Evolutionary conservation across 2,888 invertebrate species (phyloP).

Genomic region (Tholera decimalis): DNA sequence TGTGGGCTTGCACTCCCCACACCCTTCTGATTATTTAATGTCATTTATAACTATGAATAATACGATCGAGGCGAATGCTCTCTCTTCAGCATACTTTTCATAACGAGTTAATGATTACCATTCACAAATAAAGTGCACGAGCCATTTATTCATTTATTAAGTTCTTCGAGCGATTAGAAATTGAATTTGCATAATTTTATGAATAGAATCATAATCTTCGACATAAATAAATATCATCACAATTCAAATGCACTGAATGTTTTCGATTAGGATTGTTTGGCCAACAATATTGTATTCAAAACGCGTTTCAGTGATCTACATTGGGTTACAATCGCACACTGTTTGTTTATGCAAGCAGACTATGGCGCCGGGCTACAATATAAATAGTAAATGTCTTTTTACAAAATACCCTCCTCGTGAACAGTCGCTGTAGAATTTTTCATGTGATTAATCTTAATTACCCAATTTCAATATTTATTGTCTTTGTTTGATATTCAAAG

Average conservation of each 20-base stretch:
- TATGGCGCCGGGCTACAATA: constrained; percentile 49
- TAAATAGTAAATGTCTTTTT: constrained; percentile 43
- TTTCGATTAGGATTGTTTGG: constrained; percentile 48
- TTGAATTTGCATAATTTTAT: constrained; percentile 31
- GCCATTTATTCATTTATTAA: constrained; percentile 33
- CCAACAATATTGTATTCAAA: constrained; percentile 57
- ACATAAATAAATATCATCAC: constrained; percentile 21
- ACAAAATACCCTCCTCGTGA: constrained; percentile 21
- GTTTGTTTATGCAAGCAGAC: constrained; percentile 58
- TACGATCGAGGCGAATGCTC: constrained; percentile 1
- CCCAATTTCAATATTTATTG: constrained; percentile 62
- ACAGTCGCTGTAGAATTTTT: constrained; percentile 39
- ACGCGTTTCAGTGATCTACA: constrained; percentile 57
- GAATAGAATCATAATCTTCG: constrained; percentile 21
- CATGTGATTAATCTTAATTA: constrained; percentile 61
- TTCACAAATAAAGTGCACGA: constrained; percentile 24
- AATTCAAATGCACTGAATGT: constrained; percentile 45
- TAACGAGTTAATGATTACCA: constrained; percentile 15
- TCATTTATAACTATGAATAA: constrained; percentile 17
- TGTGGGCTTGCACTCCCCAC: constrained; percentile 11
- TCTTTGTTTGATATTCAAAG: constrained; percentile 60
- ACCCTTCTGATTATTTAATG: constrained; percentile 1
- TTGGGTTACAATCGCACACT: constrained; percentile 44
- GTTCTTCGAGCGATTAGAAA: constrained; percentile 37
- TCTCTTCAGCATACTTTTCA: constrained; percentile 29